Conservation (phyloP, 30 jellyfish, hydroid and myxozoan genomes). For the Hydractinia echinata region DNA sequence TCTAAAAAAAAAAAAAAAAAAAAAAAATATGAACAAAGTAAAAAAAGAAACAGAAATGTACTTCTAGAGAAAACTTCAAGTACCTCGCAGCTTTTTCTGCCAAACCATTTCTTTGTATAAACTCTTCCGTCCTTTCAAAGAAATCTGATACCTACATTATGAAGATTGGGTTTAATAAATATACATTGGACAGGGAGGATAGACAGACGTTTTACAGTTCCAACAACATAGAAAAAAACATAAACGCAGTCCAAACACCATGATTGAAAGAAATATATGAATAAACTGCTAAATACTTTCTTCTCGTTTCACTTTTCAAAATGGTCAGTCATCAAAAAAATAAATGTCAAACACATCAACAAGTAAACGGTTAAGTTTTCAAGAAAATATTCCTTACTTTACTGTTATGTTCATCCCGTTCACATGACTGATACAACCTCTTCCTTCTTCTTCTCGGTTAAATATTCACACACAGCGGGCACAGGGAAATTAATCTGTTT, state of each 20-base stretch:
- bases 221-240: neutral
- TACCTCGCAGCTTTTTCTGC: conserved; percentile 87
- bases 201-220: neutral
- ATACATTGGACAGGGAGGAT: neutral
- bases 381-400: conserved; percentile 43
- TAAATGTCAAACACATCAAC: no score
- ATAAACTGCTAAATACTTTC: no score
- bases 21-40: neutral
- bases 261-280: no score
- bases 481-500: conserved; percentile 92
- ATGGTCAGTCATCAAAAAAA: no score
- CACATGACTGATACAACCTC: conserved; percentile 74
- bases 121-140: conserved; percentile 86
- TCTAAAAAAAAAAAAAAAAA: conserved; percentile 34
- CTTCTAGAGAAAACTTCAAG: neutral
- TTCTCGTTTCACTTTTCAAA: no score
- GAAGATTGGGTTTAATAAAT: neutral
- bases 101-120: conserved; percentile 88
- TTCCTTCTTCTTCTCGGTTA: conserved; percentile 76
- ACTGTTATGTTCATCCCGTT: conserved; percentile 97
- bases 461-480: conserved; percentile 82
- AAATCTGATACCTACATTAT: conserved; percentile 72
- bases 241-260: neutral
- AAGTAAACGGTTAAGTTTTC: neutral
- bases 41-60: neutral